A percentile compares a stretch with the other conserved stretches of the same genome.
These are phyloP conservation scores for Dallia pectoralis DNA, from an alignment of 2,797 vertebrate genomes.

Conservation along the genomic window DNA sequence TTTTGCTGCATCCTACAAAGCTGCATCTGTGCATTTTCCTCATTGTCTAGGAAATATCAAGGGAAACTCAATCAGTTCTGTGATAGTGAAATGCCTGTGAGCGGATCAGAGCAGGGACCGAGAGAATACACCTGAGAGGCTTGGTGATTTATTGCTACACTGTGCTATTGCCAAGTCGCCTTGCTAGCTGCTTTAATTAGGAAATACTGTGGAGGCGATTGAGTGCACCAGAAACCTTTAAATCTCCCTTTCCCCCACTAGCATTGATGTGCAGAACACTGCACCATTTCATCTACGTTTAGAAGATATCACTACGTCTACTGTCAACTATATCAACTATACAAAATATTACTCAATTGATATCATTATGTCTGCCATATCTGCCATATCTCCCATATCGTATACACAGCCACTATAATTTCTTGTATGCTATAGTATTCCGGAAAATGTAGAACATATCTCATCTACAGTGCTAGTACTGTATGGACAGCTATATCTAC, in stretches of 20 bases:
- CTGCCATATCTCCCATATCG: too few relatives aligned
- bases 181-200: conserved; percentile 76
- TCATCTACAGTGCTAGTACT: too few relatives aligned
- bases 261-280: conserved; percentile 49
- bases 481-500: too few relatives aligned
- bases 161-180: conserved; percentile 69
- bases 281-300: conserved; percentile 50
- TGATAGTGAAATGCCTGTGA: conserved; percentile 72
- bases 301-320: conserved; percentile 30
- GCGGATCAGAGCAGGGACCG: conserved; percentile 35
- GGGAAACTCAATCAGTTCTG: conserved; percentile 67
- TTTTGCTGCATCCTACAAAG: background rate
- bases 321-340: too few relatives aligned
- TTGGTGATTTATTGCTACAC: conserved; percentile 75
- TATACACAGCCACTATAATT: too few relatives aligned
- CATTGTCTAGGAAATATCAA: conserved; percentile 51
- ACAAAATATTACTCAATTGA: too few relatives aligned
- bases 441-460: too few relatives aligned
- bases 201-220: conserved; percentile 76
- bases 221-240: conserved; percentile 69
- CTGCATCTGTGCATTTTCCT: conserved; percentile 8
- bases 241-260: conserved; percentile 56
- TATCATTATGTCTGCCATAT: too few relatives aligned
- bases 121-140: conserved; percentile 74
- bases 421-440: too few relatives aligned